Evolutionary conservation across 1,140 invertebrate species (phyloP).

Genomic region (Drosophila biarmipes): DNA sequence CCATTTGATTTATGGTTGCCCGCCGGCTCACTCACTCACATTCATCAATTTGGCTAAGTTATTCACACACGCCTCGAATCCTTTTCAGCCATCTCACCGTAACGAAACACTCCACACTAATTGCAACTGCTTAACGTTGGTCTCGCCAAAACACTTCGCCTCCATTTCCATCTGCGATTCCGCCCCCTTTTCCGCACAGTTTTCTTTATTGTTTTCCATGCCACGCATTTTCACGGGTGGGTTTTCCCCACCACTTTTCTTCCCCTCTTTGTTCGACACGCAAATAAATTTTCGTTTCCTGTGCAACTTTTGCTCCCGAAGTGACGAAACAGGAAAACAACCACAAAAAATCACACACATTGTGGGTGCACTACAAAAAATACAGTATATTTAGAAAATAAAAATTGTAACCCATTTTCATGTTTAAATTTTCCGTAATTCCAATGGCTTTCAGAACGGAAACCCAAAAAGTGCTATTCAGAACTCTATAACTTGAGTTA

Average conservation of each 20-base stretch:
- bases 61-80: slow-evolving; percentile 49
- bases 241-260: not conserved
- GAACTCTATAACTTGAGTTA: too few species aligned
- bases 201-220: slow-evolving; percentile 62
- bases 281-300: slow-evolving; percentile 74
- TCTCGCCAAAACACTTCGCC: slow-evolving; percentile 3
- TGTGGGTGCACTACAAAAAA: slow-evolving; percentile 5
- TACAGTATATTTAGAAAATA: not conserved
- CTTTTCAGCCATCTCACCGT: slow-evolving; percentile 39
- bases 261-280: slow-evolving; percentile 50
- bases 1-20: slow-evolving; percentile 64
- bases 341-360: slow-evolving; percentile 28
- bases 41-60: slow-evolving; percentile 66
- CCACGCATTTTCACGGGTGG: slow-evolving; percentile 52
- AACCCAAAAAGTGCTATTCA: too few species aligned
- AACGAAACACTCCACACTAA: slow-evolving; percentile 53
- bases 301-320: slow-evolving; percentile 15
- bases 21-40: slow-evolving; percentile 7
- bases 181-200: slow-evolving; percentile 3
- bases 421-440: too few species aligned
- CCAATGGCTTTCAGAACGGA: too few species aligned
- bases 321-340: slow-evolving; percentile 28
- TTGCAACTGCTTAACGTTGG: slow-evolving; percentile 64
- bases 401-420: too few species aligned
- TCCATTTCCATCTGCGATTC: slow-evolving; percentile 6